Conservation (phyloP, 2,797 vertebrate genomes). For the Psittacula derbiana region DNA sequence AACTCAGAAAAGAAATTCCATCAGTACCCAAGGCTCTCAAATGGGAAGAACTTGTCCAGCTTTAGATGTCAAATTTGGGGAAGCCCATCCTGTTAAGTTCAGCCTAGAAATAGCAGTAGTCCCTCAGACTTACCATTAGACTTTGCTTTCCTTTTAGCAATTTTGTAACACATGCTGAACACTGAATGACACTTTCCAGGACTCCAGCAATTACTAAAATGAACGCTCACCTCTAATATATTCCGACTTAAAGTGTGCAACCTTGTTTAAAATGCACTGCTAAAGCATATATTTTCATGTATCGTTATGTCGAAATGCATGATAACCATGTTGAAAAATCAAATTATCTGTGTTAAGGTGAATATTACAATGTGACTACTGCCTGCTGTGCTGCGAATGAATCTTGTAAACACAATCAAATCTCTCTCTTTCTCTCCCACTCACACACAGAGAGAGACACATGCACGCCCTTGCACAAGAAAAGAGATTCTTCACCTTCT, state of each 20-base stretch:
- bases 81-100: not conserved
- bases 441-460: not conserved
- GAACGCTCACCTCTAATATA: conserved; percentile 74
- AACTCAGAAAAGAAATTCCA: not conserved
- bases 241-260: conserved; percentile 84
- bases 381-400: conserved; percentile 89
- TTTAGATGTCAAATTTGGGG: not conserved
- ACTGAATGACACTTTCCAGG: conserved; percentile 45
- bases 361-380: conserved; percentile 81
- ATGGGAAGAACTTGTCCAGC: not conserved
- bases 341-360: conserved; percentile 86
- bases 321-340: conserved; percentile 85
- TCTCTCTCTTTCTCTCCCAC: conserved; percentile 48
- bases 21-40: not conserved
- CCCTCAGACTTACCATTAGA: not conserved
- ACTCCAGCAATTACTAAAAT: conserved; percentile 62
- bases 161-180: conserved; percentile 32
- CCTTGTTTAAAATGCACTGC: conserved; percentile 83
- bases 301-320: conserved; percentile 79
- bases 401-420: conserved; percentile 86
- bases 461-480: conserved; percentile 4
- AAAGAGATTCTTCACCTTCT: conserved; percentile 71
- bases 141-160: conserved; percentile 10
- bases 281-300: conserved; percentile 84
- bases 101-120: not conserved